phyloP scores from a whole-genome alignment of 2,888 invertebrate species.

The Eristalinus sepulchralis region DNA sequence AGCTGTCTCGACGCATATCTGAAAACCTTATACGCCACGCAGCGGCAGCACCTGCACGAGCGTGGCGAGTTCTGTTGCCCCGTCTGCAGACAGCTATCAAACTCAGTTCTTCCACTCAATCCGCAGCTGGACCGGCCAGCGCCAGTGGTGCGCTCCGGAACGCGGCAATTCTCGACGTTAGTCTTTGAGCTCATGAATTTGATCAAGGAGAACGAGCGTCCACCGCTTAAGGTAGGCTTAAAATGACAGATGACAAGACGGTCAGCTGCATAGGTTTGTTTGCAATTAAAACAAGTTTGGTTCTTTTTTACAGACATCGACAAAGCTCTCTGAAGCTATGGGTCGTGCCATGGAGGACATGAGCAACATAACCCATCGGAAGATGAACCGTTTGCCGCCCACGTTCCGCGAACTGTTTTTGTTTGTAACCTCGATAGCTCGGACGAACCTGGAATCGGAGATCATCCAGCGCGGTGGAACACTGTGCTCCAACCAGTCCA shows the following conservation, averaged over 20 bases:
- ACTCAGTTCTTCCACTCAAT: constrained; percentile 92
- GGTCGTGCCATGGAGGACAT: constrained; percentile 97
- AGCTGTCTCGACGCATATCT: constrained; percentile 96
- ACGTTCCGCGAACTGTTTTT: constrained; percentile 90
- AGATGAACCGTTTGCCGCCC: constrained; percentile 86
- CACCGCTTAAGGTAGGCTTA: constrained; percentile 82
- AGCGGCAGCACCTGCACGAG: constrained; percentile 88
- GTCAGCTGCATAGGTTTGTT: constrained; percentile 1
- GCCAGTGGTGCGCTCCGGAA: constrained; percentile 84
- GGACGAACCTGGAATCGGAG: constrained; percentile 96
- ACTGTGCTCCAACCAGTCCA: constrained; percentile 82
- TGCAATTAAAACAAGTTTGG: constrained; percentile 6
- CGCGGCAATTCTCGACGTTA: constrained; percentile 79
- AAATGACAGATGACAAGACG: background rate
- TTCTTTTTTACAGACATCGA: constrained; percentile 82
- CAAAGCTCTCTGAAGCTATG: constrained; percentile 92
- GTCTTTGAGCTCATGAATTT: constrained; percentile 83
- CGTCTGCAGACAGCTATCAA: constrained; percentile 94
- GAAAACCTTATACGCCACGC: constrained; percentile 89
- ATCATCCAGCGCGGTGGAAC: constrained; percentile 93
- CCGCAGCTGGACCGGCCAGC: constrained; percentile 86
- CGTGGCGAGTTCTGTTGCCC: constrained; percentile 97
- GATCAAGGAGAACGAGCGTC: constrained; percentile 86
- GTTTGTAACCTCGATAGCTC: constrained; percentile 93
- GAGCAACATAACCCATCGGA: constrained; percentile 92